Evolutionary conservation across 2,797 vertebrate species (phyloP), one percentile per base, ranked within the genome.

Genomic region (Corythornis leucogaster): DNA sequence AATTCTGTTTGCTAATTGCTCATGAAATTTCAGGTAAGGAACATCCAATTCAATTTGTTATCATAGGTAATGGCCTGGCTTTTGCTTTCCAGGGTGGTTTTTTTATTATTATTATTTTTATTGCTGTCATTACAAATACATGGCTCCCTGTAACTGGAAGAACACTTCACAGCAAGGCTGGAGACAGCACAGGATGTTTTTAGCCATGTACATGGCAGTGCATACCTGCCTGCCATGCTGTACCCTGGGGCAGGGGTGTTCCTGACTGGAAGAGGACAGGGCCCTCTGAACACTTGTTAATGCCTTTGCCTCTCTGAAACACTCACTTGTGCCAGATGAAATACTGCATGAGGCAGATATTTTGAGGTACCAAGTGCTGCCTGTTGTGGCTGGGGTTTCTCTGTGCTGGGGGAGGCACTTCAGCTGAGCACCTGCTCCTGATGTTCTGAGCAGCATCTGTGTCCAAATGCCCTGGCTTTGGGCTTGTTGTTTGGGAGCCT

Each of bases 1-100:
- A 59, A 43, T 58, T 82, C 40, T n/a, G 22, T 73, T 84, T 85
- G 81, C 87, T 95, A 80, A 64, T 58, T 86, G 67, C 40, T 82
- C 55, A 19, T 66, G 85, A 66, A 84, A 74, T 87, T 48, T 38
- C 69, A 85, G 89, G 80, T 87, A 38, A 91, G 61, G 22, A 80
- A 43, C 20, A 57, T 74, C 63, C 50, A 35, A 2, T 69, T 69
- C 26, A 45, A 59, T 94, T 76, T 75, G 57, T 80, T 89, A 8
- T 35, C 77, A 66, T 17, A 70, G 62, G 42, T 70, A 92, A 87
- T 42, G 53, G 33, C 55, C 70, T 78, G 38, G 15, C 42, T 43
- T 93, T 92, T 93, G 61, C 81, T 92, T 91, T 89, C 55, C 18
- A 30, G 74, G 40, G 33, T 62, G n/a, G 4, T 5, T 15, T 76